These are phyloP conservation scores for Melanchra persicariae DNA, from an alignment of 2,888 invertebrate species.

Conservation along the genomic window DNA sequence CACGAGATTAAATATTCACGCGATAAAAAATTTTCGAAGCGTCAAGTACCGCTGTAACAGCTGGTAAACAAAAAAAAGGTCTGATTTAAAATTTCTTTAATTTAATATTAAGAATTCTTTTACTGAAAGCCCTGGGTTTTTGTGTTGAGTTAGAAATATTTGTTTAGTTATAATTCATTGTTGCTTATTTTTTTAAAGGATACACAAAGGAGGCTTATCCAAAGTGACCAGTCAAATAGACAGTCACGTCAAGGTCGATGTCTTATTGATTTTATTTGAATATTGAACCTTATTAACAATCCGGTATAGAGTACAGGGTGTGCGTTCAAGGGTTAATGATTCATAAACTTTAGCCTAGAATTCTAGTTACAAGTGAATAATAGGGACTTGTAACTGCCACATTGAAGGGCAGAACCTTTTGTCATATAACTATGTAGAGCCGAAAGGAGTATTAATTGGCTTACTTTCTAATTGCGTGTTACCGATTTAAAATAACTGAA, in stretches of 20 bases:
- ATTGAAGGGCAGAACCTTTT: not conserved
- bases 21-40: conserved; percentile 38
- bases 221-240: too few relatives aligned
- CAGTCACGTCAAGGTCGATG: too few relatives aligned
- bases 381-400: not conserved
- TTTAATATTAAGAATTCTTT: not conserved
- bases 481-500: too few relatives aligned
- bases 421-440: not conserved
- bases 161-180: conserved; percentile 4
- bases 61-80: conserved; percentile 31
- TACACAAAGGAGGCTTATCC: too few relatives aligned
- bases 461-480: conserved; percentile 9
- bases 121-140: not conserved
- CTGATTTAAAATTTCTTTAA: conserved; percentile 22
- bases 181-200: not conserved
- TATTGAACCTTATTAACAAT: too few relatives aligned
- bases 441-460: not conserved
- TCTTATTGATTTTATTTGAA: too few relatives aligned
- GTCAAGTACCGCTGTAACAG: conserved; percentile 29
- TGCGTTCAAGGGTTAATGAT: conserved; percentile 1
- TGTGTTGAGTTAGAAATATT: conserved; percentile 4
- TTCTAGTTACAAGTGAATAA: not conserved
- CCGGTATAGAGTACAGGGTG: too few relatives aligned
- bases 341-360: conserved; percentile 13
- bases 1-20: conserved; percentile 51